Percentiles rank a stretch among this genome's conserved stretches.
Conservation (phyloP, 2,888 invertebrate genomes). For the Pemphredon lugubris region DNA sequence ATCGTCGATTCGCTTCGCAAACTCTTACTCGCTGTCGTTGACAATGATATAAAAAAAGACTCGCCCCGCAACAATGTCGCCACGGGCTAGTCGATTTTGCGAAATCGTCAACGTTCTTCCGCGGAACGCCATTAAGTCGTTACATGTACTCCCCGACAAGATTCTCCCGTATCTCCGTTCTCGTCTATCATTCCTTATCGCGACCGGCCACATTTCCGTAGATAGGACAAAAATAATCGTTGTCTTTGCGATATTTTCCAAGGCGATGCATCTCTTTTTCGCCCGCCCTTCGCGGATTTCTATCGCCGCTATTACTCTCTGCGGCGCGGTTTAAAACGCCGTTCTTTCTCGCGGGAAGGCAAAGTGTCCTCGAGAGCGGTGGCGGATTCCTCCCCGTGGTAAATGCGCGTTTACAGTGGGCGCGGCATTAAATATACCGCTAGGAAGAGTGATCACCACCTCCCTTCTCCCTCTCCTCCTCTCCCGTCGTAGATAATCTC, state of each 20-base stretch:
- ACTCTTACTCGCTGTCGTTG: too few species aligned
- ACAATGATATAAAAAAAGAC: too few species aligned
- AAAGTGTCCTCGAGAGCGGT: not conserved
- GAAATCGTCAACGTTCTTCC: slow-evolving; percentile 6
- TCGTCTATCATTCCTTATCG: slow-evolving; percentile 42
- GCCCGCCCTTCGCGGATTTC: slow-evolving; percentile 23
- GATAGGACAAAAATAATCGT: slow-evolving; percentile 55
- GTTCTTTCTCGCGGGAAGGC: not conserved
- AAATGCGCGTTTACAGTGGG: slow-evolving; percentile 45
- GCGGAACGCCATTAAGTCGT: slow-evolving; percentile 22
- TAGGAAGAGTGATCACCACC: slow-evolving; percentile 33
- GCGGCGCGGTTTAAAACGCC: slow-evolving; percentile 21
- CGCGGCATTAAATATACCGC: slow-evolving; percentile 50
- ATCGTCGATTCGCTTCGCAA: too few species aligned
- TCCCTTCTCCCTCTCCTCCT: not conserved
- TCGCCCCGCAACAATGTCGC: too few species aligned
- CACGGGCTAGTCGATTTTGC: too few species aligned
- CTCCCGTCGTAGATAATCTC: slow-evolving; percentile 34
- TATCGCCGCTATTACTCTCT: slow-evolving; percentile 42
- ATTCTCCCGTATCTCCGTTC: slow-evolving; percentile 33
- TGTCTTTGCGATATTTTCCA: slow-evolving; percentile 40
- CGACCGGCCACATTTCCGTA: slow-evolving; percentile 10
- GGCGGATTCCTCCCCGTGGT: slow-evolving; percentile 9
- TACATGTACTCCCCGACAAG: not conserved
- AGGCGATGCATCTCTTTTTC: slow-evolving; percentile 50